These are phyloP conservation scores for Meganola albula DNA, from an alignment of 2,888 invertebrate genomes.

Conservation along the genomic window DNA sequence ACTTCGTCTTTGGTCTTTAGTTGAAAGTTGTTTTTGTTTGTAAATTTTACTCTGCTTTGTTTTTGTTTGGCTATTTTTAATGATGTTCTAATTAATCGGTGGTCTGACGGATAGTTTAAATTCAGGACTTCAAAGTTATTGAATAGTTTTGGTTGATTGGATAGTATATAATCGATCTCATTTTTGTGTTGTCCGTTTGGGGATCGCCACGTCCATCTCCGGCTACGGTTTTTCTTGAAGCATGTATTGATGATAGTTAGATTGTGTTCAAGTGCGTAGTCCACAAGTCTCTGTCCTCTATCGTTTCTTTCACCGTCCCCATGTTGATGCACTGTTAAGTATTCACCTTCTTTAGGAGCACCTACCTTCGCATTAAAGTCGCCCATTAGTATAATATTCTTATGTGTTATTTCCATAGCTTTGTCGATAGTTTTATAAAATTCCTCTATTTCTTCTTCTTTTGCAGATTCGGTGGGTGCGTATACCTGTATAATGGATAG, in stretches of 20 bases:
- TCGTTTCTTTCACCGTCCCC: constrained; percentile 1
- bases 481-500: constrained; percentile 5
- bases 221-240: constrained; percentile 17
- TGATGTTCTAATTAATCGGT: constrained; percentile 18
- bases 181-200: constrained; percentile 12
- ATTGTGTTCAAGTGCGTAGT: constrained; percentile 1
- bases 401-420: constrained; percentile 1
- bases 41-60: constrained; percentile 5
- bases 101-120: constrained; percentile 7
- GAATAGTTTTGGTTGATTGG: constrained; percentile 10
- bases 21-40: constrained; percentile 1
- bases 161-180: constrained; percentile 23
- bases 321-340: not conserved
- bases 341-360: not conserved
- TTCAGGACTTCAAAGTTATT: constrained; percentile 7
- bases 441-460: not conserved
- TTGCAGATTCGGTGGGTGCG: constrained; percentile 1
- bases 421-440: not conserved
- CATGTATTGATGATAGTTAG: constrained; percentile 22
- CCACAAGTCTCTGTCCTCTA: constrained; percentile 1
- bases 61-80: constrained; percentile 11
- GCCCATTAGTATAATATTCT: not conserved
- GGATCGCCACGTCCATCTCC: constrained; percentile 24
- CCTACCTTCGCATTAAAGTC: not conserved
- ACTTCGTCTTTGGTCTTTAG: constrained; percentile 9